Percentiles rank a stretch among this genome's conserved stretches.
phyloP scores from a whole-genome alignment of 2,797 vertebrate genomes.

The Diplodus sargus region DNA sequence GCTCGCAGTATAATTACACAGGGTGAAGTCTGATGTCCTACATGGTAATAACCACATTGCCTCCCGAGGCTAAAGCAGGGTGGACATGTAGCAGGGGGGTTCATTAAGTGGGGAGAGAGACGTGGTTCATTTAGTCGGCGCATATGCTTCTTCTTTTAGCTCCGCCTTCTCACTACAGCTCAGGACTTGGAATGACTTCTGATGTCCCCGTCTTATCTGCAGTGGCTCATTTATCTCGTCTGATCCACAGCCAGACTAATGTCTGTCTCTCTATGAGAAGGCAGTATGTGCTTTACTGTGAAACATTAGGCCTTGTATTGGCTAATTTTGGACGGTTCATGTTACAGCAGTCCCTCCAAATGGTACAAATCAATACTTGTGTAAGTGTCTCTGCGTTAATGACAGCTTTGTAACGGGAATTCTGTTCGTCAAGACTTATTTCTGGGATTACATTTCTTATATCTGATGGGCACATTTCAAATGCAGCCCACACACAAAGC shows the following conservation, averaged over 20 bases:
- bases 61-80: constrained; percentile 58
- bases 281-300: background rate
- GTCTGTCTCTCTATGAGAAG: constrained; percentile 4
- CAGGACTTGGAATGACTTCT: constrained; percentile 11
- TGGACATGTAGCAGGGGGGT: constrained; percentile 45
- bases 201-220: constrained; percentile 3
- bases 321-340: constrained; percentile 19
- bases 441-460: constrained; percentile 1
- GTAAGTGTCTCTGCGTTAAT: constrained; percentile 39
- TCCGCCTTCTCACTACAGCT: constrained; percentile 21
- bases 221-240: constrained; percentile 18
- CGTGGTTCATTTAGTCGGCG: constrained; percentile 36
- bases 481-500: too few species aligned
- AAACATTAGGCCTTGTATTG: constrained; percentile 10
- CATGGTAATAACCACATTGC: constrained; percentile 66
- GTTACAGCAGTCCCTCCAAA: constrained; percentile 29
- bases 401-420: constrained; percentile 6
- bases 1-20: constrained; percentile 71
- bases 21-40: constrained; percentile 65
- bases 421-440: background rate
- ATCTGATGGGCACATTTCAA: background rate
- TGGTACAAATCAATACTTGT: constrained; percentile 35
- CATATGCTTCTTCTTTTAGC: constrained; percentile 20
- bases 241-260: constrained; percentile 15
- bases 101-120: constrained; percentile 57